Evolutionary conservation across 30 jellyfish, hydroid and myxozoan genomes (phyloP).

Genomic region (Cassiopea andromeda): DNA sequence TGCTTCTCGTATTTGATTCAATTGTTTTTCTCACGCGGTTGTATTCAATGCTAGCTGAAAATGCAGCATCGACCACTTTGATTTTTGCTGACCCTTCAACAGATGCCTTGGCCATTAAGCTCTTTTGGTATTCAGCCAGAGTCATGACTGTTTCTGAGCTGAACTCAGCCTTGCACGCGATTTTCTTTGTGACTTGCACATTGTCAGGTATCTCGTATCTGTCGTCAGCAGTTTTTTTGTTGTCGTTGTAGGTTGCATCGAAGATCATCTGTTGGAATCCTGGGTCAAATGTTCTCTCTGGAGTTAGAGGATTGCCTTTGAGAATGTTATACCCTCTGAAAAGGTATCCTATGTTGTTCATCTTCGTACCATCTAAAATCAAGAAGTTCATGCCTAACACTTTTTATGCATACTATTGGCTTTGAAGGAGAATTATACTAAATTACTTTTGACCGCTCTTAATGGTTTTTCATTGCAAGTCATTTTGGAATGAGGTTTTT

Average conservation of each 20-base stretch:
- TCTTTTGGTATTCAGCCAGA: constrained; percentile 20
- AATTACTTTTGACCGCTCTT: too few species aligned
- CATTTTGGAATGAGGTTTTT: too few species aligned
- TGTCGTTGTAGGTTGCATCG: constrained; percentile 25
- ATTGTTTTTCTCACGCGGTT: neutral
- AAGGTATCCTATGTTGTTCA: constrained; percentile 42
- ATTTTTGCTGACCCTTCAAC: constrained; percentile 13
- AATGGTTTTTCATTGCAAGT: too few species aligned
- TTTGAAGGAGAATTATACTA: too few species aligned
- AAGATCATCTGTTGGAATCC: constrained; percentile 39
- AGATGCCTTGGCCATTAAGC: constrained; percentile 41
- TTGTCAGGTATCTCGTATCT: constrained; percentile 27
- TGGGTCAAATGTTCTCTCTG: constrained; percentile 16
- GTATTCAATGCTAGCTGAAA: constrained; percentile 57
- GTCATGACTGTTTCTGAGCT: constrained; percentile 33
- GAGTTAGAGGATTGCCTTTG: constrained; percentile 44
- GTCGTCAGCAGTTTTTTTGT: constrained; percentile 30
- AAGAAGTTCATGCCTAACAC: neutral
- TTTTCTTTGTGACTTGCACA: neutral
- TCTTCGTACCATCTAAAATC: constrained; percentile 10
- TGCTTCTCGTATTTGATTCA: constrained; percentile 8
- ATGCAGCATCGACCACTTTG: constrained; percentile 23
- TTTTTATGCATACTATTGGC: too few species aligned
- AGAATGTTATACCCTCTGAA: constrained; percentile 34
- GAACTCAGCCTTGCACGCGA: constrained; percentile 12